Base-by-base conservation (phyloP, 2,797 vertebrate genomes). In the Centroberyx gerrardi region DNA sequence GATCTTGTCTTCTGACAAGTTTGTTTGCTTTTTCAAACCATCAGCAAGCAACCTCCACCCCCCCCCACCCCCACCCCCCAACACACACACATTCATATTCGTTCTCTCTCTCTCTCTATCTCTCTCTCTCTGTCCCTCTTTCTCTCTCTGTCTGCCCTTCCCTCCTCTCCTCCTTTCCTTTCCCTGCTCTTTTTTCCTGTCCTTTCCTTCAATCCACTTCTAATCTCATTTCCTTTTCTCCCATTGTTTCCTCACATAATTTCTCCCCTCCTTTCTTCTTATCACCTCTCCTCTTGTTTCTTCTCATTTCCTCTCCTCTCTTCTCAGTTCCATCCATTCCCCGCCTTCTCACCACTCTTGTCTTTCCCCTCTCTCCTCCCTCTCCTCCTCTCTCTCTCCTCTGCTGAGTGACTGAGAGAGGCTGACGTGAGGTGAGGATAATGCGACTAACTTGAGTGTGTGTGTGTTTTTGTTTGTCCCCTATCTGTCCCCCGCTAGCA, bases 381-480 rank as follows among this genome's bases (percentile, higher is more conserved):
- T 29, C 14, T 58, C 27, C 29, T 49, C 2, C 40, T 22, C n/a
- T 51, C 7, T n/a, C 22, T 28, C 36, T 6, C 36, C 52, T 79
- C 74, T 71, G 69, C 8, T 14, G 14, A 4, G 49, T 52, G 49
- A 52, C n/a, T 62, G 72, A 78, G 77, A 76, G 31, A 62, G 0
- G 70, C 49, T 59, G 82, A 71, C 75, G 74, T 88, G 90, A 91
- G 88, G 89, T 90, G 86, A 82, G 66, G 75, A 84, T 78, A 83
- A 87, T 78, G 83, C 27, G 67, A 64, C 88, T 91, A 90, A 90
- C 90, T 86, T 90, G 89, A 87, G 87, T 88, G 88, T 88, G 78
- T n/a, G 72, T n/a, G 64, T 80, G 87, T 10, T 8, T 51, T 52
- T 17, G 73, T 80, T 78, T 52, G 90, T 87, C 87, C 88, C 83